These are phyloP conservation scores for Holothuria glaberrima DNA, from an alignment of 35 echinoderm and acorn worm genomes.

Conservation along the genomic window DNA sequence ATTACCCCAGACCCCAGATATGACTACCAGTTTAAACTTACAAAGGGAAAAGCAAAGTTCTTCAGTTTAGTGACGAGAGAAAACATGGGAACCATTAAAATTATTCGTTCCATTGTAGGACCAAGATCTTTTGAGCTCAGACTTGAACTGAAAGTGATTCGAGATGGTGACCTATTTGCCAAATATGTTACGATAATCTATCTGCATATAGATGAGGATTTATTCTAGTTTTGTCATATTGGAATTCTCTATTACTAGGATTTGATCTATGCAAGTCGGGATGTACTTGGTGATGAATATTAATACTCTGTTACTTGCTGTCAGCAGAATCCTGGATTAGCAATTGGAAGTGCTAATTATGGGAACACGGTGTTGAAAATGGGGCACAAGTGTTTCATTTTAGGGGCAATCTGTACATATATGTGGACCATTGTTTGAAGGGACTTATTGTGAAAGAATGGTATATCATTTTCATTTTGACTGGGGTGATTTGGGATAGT, in stretches of 20 bases:
- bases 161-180: constrained; percentile 3
- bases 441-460: no score
- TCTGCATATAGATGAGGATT: constrained; percentile 43
- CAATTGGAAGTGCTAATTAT: no score
- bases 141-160: constrained; percentile 47
- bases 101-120: constrained; percentile 22
- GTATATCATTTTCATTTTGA: no score
- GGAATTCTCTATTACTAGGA: not conserved
- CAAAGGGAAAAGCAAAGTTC: constrained; percentile 49
- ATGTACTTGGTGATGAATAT: no score
- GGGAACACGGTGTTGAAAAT: not conserved
- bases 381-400: not conserved
- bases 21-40: constrained; percentile 59
- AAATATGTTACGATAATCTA: constrained; percentile 51
- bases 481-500: no score
- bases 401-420: not conserved
- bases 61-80: constrained; percentile 1
- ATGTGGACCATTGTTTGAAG: not conserved
- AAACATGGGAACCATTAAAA: constrained; percentile 38
- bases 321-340: no score
- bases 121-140: constrained; percentile 56
- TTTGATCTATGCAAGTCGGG: not conserved
- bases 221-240: not conserved
- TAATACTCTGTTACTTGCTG: no score
- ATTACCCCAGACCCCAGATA: constrained; percentile 50